These are phyloP conservation scores for Cotesia chilonis DNA, from an alignment of 1,140 invertebrate genomes.

Conservation along the genomic window DNA sequence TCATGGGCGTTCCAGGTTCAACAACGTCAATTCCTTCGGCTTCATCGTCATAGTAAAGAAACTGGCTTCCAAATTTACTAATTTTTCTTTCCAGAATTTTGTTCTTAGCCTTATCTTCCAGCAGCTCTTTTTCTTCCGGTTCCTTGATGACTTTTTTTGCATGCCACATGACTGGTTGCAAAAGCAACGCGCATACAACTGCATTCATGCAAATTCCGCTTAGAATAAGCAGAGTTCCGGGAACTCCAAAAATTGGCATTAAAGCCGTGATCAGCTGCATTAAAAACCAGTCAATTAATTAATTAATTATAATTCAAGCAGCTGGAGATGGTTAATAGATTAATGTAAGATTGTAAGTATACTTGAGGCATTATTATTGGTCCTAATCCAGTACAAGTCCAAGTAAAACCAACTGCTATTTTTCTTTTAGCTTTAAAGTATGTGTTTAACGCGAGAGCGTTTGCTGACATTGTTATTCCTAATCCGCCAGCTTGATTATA, in stretches of 20 bases:
- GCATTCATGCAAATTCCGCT: conserved; percentile 69
- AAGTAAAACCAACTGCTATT: conserved; percentile 60
- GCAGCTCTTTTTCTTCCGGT: background rate
- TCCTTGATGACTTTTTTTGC: conserved; percentile 52
- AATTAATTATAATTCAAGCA: no score
- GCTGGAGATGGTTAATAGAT: background rate
- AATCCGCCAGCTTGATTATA: conserved; percentile 67
- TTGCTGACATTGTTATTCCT: conserved; percentile 70
- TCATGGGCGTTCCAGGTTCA: conserved; percentile 72
- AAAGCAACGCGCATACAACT: conserved; percentile 67
- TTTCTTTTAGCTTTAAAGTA: conserved; percentile 62
- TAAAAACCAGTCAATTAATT: conserved; percentile 42
- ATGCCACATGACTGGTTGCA: conserved; percentile 73
- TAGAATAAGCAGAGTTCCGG: conserved; percentile 69
- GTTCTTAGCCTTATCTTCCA: conserved; percentile 32
- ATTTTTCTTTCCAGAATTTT: conserved; percentile 26
- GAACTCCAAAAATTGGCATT: conserved; percentile 66
- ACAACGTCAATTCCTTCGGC: conserved; percentile 71
- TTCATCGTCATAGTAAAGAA: conserved; percentile 74
- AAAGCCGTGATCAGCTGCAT: conserved; percentile 67
- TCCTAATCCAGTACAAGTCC: conserved; percentile 63
- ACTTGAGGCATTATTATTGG: conserved; percentile 66
- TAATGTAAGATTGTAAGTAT: conserved; percentile 28
- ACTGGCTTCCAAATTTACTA: conserved; percentile 66
- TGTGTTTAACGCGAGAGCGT: conserved; percentile 63